Base-by-base conservation (phyloP, 2,888 invertebrate genomes). In the Lomographa bimaculata region DNA sequence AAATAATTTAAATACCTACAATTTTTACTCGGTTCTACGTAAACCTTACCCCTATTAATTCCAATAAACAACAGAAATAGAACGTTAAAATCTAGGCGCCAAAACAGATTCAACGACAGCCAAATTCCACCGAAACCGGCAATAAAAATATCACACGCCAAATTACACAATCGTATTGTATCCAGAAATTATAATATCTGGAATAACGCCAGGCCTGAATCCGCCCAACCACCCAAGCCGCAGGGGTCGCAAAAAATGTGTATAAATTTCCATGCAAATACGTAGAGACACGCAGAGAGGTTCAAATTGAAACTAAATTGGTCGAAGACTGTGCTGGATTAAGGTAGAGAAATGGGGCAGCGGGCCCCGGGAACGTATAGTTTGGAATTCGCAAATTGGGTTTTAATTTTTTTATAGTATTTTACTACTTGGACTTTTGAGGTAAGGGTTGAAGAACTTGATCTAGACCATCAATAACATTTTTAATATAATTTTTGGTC, bases 251-350 rank as follows among this genome's bases (percentile, higher is more conserved):
- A 56, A 56, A 56, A 56, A 56, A 54, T 37, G 45, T 44, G 47
- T 52, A 50, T 62, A 60, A 64, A 68, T 64, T 57, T 62, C 53
- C 56, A 66, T 65, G 50, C 46, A 60, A 58, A 62, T 67, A 54
- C 57, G 42, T 47, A 54, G 32, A 53, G 51, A 50, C 51, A 53
- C 42, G 32, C 41, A 43, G 41, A 44, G 49, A 49, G 49, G 45
- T 46, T 56, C 49, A 57, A 64, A 66, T 66, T 61, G 70, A 61
- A 65, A 65, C 60, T 62, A 54, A 59, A 69, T 69, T 69, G 65
- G 60, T 46, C 43, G 40, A 17, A 40, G 33, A 30, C 43, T 38
- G 54, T 12, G 45, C 5, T 17, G 48, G 38, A 33, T 29, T 25
- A 10, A 46, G 53, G 46, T 17, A 30, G 19, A 18, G 5, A 9